Conservation (phyloP, 2,797 vertebrate genomes). For the Sebastes goodei region DNA sequence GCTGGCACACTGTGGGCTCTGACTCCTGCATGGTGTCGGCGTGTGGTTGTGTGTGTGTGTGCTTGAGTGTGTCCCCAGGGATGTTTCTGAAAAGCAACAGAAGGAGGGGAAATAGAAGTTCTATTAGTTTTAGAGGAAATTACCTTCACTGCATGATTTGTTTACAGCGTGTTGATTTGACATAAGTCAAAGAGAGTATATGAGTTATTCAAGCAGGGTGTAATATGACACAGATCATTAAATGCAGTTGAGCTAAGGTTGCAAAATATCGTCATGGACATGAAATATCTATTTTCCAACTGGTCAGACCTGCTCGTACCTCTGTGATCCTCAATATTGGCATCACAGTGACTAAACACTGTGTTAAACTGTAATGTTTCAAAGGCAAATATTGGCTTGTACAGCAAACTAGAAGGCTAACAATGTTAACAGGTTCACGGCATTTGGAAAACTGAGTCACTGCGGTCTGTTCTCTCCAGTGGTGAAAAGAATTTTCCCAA, state of each 20-base stretch:
- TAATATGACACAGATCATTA: slow-evolving; percentile 42
- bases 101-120: slow-evolving; percentile 25
- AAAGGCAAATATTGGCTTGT: slow-evolving; percentile 12
- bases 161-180: slow-evolving; percentile 43
- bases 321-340: not conserved
- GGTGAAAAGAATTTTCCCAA: not conserved
- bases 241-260: not conserved
- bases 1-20: slow-evolving; percentile 92
- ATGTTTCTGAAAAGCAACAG: slow-evolving; percentile 64
- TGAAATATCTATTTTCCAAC: slow-evolving; percentile 25
- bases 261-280: slow-evolving; percentile 10
- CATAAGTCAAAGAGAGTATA: slow-evolving; percentile 31
- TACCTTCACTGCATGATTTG: slow-evolving; percentile 30
- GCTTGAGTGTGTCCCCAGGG: slow-evolving; percentile 53
- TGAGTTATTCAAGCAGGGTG: slow-evolving; percentile 34
- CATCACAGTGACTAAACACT: not conserved
- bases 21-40: slow-evolving; percentile 90
- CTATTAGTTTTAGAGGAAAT: slow-evolving; percentile 53
- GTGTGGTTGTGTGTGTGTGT: not conserved
- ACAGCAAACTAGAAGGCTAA: not conserved
- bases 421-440: not conserved
- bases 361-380: not conserved
- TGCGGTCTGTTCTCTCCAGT: not conserved
- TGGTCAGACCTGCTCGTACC: not conserved
- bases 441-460: not conserved